Evolutionary conservation across 2,113 vertebrate genomes (phyloP).

Genomic region (Poeciliopsis turrubarensis): DNA sequence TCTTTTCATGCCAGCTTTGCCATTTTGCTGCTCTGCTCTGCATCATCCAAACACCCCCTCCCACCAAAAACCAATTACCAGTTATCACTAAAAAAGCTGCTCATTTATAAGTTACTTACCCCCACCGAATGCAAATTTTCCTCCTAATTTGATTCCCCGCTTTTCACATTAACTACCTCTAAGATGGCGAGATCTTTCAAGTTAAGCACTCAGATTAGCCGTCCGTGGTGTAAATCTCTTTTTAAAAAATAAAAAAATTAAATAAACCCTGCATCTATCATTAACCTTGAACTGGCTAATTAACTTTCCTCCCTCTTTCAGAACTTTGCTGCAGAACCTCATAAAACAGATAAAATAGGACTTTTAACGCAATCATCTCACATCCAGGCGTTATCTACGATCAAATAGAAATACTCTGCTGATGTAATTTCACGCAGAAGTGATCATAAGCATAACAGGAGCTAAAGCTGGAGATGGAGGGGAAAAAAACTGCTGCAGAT

Average conservation of each 20-base stretch:
- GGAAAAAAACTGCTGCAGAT: background rate
- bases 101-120: constrained; percentile 67
- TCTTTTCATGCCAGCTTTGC: constrained; percentile 47
- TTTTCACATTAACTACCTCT: constrained; percentile 60
- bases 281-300: constrained; percentile 72
- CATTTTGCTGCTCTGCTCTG: constrained; percentile 60
- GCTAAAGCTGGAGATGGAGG: background rate
- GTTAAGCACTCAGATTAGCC: constrained; percentile 65
- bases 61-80: constrained; percentile 63
- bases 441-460: constrained; percentile 12
- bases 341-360: constrained; percentile 39
- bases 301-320: constrained; percentile 38
- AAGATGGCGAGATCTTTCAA: constrained; percentile 55
- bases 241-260: constrained; percentile 52
- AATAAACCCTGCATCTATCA: constrained; percentile 49
- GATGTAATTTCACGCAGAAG: constrained; percentile 51
- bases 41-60: constrained; percentile 10
- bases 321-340: constrained; percentile 38
- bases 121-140: constrained; percentile 52
- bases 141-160: constrained; percentile 62
- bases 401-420: constrained; percentile 29
- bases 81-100: constrained; percentile 60
- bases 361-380: constrained; percentile 12
- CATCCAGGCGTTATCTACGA: constrained; percentile 35
- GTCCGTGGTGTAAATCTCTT: constrained; percentile 56